These are phyloP conservation scores for Microplitis mediator DNA, from an alignment of 1,140 invertebrate genomes.

Conservation along the genomic window DNA sequence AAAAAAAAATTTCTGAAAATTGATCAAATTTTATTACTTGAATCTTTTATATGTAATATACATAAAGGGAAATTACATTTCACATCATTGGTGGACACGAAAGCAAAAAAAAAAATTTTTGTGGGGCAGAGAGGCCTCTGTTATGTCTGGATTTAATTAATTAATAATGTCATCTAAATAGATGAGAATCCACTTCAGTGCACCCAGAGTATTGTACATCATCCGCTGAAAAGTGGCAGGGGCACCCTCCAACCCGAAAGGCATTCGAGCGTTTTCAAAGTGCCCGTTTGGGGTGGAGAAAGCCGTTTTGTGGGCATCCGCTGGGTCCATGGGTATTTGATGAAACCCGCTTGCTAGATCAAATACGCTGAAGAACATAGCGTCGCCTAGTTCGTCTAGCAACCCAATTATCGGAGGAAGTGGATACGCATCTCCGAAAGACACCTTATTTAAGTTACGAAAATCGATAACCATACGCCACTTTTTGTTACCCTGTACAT, in stretches of 20 bases:
- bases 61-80: too few relatives aligned
- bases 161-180: conserved; percentile 41
- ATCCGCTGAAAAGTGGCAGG: conserved; percentile 10
- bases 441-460: conserved; percentile 5
- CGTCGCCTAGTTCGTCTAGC: conserved; percentile 11
- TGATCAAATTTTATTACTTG: too few relatives aligned
- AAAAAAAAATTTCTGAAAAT: too few relatives aligned
- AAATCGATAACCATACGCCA: conserved; percentile 21
- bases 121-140: too few relatives aligned
- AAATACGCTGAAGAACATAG: conserved; percentile 1
- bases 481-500: neutral
- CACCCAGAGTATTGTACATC: conserved; percentile 11
- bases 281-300: conserved; percentile 17
- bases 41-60: too few relatives aligned
- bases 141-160: too few relatives aligned
- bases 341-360: conserved; percentile 16
- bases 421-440: conserved; percentile 18
- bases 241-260: conserved; percentile 12
- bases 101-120: too few relatives aligned
- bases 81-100: too few relatives aligned
- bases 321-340: neutral
- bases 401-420: conserved; percentile 10
- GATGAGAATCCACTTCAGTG: neutral
- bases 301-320: conserved; percentile 5
- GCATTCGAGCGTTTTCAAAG: conserved; percentile 6